Base-by-base conservation (phyloP, 92 coral and sea anemone species). In the Galaxea fascicularis region DNA sequence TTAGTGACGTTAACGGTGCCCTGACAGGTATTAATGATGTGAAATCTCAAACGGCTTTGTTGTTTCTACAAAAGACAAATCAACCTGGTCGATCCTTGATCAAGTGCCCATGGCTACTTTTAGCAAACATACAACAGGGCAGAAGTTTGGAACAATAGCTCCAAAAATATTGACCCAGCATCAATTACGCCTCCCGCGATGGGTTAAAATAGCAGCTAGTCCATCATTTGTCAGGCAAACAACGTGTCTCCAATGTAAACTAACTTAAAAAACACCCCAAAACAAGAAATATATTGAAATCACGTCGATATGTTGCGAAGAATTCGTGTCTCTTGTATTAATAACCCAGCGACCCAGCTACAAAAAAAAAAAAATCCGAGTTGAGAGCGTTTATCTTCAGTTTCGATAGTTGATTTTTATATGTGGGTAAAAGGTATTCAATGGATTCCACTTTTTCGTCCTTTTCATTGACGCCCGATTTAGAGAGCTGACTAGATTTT, bases 161-260 rank as follows among this genome's bases (percentile, higher is more conserved):
- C 26, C 65, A 73, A 18, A 79, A 79, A 79, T 79, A 79, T 79
- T 79, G 74, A 79, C 65, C 51, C 74, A 49, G 46, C 73, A 49
- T 79, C 74, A 79, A 66, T 79, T 49, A 49, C 30, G 84, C 30
- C 84, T 67, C 84, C 84, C 75, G 84, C 75, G 13, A 51, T 79
- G 84, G 72, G 45, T 30, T 67, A 79, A 35, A 79, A 79, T 71
- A 79, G 74, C 84, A 65, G 20, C 28, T 30, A 10, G 18, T 29
- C 65, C 25, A 27, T 79, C 84, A 14, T 65, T 29, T 25, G 70
- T 7, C 45, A 47, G 28, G 44, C 47, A 66, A 65, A 79, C 75
- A 79, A 65, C 74, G 62, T 45, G 74, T 25, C 49, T 35, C 15
- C 16, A 59, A 62, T 22, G 71, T 44, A 77, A 77, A 77, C 57